Percentiles rank a stretch among this genome's conserved stretches.
Evolutionary conservation across 2,797 vertebrate genomes (phyloP).

Genomic region (Etheostoma perlongum): DNA sequence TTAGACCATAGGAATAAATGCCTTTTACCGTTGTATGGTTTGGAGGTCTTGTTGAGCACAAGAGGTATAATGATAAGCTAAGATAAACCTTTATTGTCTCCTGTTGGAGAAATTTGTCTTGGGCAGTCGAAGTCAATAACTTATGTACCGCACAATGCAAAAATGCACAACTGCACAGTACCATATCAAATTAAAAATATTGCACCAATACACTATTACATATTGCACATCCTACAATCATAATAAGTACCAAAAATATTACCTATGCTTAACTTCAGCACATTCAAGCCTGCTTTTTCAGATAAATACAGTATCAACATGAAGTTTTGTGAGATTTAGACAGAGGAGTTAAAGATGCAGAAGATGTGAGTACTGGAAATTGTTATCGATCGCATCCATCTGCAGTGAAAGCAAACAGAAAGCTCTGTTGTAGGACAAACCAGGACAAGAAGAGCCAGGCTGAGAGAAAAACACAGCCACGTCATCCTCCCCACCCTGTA

Average conservation of each 20-base stretch:
- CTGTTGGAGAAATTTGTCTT: too few species aligned
- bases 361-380: conserved; percentile 3
- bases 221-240: too few species aligned
- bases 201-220: too few species aligned
- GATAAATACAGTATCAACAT: background rate
- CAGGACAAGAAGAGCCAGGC: conserved; percentile 24
- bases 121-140: too few species aligned
- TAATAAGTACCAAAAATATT: too few species aligned
- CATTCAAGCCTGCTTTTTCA: background rate
- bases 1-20: too few species aligned
- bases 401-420: conserved; percentile 22
- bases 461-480: conserved; percentile 20
- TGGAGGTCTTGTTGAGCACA: background rate
- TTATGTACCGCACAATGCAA: too few species aligned
- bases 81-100: too few species aligned
- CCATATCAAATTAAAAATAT: too few species aligned
- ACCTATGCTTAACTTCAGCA: too few species aligned
- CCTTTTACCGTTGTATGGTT: too few species aligned
- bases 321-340: background rate
- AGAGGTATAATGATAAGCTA: background rate
- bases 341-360: background rate
- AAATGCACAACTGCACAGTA: too few species aligned
- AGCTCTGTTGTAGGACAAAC: conserved; percentile 8
- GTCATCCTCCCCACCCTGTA: conserved; percentile 47
- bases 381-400: conserved; percentile 18